phyloP scores from a whole-genome alignment of 2,797 vertebrate genomes.

The Spondyliosoma cantharus region DNA sequence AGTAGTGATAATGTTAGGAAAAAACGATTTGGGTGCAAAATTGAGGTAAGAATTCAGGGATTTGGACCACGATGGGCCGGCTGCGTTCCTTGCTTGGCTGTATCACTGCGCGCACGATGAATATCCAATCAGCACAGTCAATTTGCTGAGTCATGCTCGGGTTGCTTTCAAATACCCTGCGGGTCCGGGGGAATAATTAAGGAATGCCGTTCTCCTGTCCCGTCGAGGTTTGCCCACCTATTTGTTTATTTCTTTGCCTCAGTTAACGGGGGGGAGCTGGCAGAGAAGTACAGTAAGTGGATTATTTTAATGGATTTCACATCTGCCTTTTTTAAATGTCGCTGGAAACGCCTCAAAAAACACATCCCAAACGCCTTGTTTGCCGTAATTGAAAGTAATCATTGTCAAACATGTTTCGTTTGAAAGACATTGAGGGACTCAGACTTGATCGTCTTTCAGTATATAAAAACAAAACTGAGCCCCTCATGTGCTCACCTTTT shows the following conservation, averaged over 20 bases:
- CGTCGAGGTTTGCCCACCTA: constrained; percentile 67
- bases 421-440: constrained; percentile 9
- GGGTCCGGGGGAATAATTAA: constrained; percentile 80
- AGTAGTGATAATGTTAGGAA: constrained; percentile 33
- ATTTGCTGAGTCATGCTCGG: constrained; percentile 85
- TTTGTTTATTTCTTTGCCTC: constrained; percentile 75
- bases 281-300: constrained; percentile 29
- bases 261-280: constrained; percentile 58
- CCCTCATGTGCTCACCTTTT: not conserved
- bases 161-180: constrained; percentile 80
- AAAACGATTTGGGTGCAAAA: constrained; percentile 38
- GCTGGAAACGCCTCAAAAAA: constrained; percentile 44
- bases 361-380: constrained; percentile 48
- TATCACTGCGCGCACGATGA: constrained; percentile 73
- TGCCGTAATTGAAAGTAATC: constrained; percentile 48
- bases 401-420: constrained; percentile 30
- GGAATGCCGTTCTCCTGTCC: constrained; percentile 66
- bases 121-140: constrained; percentile 83
- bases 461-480: not conserved
- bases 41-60: constrained; percentile 45
- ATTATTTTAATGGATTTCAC: constrained; percentile 43
- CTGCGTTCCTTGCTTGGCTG: constrained; percentile 59
- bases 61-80: constrained; percentile 50
- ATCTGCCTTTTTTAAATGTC: constrained; percentile 51
- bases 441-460: not conserved